Conservation (phyloP, 2,113 vertebrate species). For the Sminthopsis crassicaudata region DNA sequence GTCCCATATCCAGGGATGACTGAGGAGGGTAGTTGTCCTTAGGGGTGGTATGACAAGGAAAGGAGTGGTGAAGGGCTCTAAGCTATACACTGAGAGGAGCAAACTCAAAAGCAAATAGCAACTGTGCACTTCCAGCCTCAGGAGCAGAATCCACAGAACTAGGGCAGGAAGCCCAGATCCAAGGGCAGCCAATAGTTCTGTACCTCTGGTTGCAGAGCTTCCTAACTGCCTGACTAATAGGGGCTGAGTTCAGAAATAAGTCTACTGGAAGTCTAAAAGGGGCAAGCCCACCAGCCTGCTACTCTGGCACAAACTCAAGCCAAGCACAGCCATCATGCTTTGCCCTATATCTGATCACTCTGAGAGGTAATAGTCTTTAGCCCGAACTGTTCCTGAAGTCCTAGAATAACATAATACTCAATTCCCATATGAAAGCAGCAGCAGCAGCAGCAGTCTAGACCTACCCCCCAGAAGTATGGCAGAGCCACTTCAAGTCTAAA, state of each 20-base stretch:
- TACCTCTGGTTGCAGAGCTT: not conserved
- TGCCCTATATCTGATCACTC: too few species aligned
- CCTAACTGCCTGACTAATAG: not conserved
- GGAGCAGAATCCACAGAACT: too few species aligned
- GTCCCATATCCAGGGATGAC: not conserved
- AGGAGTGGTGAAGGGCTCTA: not conserved
- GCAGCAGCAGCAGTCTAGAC: not conserved
- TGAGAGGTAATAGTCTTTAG: too few species aligned
- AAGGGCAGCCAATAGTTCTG: not conserved
- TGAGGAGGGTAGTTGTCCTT: not conserved
- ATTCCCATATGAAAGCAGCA: not conserved
- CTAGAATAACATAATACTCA: not conserved
- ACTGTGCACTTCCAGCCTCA: too few species aligned
- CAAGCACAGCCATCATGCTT: too few species aligned
- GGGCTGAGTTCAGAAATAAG: not conserved
- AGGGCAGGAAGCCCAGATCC: not conserved
- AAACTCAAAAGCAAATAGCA: too few species aligned
- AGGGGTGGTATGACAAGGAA: not conserved
- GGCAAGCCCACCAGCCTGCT: not conserved
- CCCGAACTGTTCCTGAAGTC: too few species aligned
- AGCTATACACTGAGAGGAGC: not conserved
- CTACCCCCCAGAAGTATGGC: not conserved
- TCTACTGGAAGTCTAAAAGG: not conserved
- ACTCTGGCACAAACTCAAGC: not conserved
- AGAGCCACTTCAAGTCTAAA: not conserved